A percentile compares a stretch with the other conserved stretches of the same genome.
phyloP scores from a whole-genome alignment of 1,140 invertebrate genomes.

The Listronotus oregonensis region DNA sequence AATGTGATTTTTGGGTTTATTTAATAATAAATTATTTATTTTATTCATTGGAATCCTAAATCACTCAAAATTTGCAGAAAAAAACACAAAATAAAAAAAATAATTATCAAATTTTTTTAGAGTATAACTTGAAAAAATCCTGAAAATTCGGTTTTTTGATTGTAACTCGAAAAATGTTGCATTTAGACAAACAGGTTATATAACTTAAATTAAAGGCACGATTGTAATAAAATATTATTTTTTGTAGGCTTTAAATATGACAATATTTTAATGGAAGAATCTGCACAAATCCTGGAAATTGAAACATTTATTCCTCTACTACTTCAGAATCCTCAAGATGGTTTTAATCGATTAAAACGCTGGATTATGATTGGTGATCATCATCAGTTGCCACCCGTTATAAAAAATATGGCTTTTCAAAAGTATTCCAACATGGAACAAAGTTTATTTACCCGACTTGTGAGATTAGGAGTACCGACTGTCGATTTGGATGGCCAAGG shows the following conservation, averaged over 20 bases:
- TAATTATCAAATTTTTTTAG: too few species aligned
- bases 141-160: too few species aligned
- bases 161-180: too few species aligned
- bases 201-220: too few species aligned
- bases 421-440: conserved; percentile 99
- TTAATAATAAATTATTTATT: too few species aligned
- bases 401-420: conserved; percentile 99
- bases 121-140: too few species aligned
- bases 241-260: conserved; percentile 89
- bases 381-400: conserved; percentile 97
- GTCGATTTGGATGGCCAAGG: conserved; percentile 98
- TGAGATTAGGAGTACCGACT: conserved; percentile 93
- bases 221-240: too few species aligned
- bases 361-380: conserved; percentile 99
- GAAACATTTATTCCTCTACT: conserved; percentile 99
- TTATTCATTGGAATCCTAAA: too few species aligned
- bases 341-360: conserved; percentile 92
- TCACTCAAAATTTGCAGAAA: too few species aligned
- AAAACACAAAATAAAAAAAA: too few species aligned
- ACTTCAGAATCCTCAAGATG: conserved; percentile 96
- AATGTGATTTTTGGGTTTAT: too few species aligned
- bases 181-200: too few species aligned
- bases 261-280: conserved; percentile 99
- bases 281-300: conserved; percentile 98
- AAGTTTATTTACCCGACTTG: conserved; percentile 94